These are phyloP conservation scores for Scaptodrosophila latifasciaeformis DNA, from an alignment of 2,888 invertebrate species.

Conservation along the genomic window DNA sequence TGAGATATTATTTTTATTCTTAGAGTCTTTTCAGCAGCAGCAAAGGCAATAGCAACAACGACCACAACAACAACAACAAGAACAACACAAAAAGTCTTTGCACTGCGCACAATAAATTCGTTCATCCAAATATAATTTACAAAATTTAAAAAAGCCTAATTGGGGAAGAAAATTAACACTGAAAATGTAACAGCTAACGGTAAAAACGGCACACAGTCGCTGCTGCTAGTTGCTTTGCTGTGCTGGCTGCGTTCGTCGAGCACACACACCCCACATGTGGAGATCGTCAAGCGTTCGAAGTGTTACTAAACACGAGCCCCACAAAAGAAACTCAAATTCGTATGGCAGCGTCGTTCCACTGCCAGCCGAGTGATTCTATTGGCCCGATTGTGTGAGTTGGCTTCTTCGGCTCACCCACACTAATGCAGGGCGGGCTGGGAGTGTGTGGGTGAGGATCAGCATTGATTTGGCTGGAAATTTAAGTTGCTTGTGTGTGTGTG, in stretches of 20 bases:
- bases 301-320: slow-evolving; percentile 74
- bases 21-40: too few species aligned
- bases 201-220: slow-evolving; percentile 4
- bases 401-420: slow-evolving; percentile 40
- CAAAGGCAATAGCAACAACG: background rate
- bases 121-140: too few species aligned
- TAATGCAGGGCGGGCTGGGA: background rate
- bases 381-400: too few species aligned
- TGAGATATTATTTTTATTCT: too few species aligned
- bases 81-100: background rate
- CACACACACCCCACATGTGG: slow-evolving; percentile 74
- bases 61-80: too few species aligned
- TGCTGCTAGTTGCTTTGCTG: slow-evolving; percentile 48
- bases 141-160: background rate
- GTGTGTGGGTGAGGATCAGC: slow-evolving; percentile 27
- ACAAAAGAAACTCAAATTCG: slow-evolving; percentile 71
- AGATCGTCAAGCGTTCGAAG: slow-evolving; percentile 76
- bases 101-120: too few species aligned
- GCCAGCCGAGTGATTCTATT: slow-evolving; percentile 21
- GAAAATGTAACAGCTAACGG: slow-evolving; percentile 42
- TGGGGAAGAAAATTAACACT: slow-evolving; percentile 39
- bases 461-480: background rate
- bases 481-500: background rate
- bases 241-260: slow-evolving; percentile 68
- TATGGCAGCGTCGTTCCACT: slow-evolving; percentile 28